Evolutionary conservation across 1,140 invertebrate genomes (phyloP).

Genomic region (Ceratoteleas bidentatus): DNA sequence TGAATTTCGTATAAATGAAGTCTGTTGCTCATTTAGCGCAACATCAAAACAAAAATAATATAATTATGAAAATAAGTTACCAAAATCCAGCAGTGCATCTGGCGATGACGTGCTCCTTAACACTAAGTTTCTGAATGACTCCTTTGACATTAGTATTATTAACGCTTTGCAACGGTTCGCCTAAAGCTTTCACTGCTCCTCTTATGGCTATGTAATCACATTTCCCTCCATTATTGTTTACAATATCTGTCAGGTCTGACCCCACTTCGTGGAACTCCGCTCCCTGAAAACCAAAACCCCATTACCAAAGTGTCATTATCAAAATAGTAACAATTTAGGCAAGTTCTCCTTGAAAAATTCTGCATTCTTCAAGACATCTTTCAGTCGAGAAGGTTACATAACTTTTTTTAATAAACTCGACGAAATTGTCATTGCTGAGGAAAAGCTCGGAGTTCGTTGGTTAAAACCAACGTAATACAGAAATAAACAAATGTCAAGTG

Average conservation of each 20-base stretch:
- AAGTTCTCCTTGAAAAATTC: no score
- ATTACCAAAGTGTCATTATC: no score
- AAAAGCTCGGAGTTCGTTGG: no score
- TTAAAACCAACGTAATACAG: no score
- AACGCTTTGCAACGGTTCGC: constrained; percentile 86
- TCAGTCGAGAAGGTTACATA: not conserved
- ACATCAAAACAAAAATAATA: no score
- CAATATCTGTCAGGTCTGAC: constrained; percentile 82
- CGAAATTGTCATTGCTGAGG: no score
- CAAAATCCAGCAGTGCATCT: constrained; percentile 89
- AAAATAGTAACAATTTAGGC: no score
- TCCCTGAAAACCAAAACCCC: constrained; percentile 73
- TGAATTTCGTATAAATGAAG: no score
- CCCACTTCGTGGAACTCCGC: constrained; percentile 86
- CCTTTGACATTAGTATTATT: constrained; percentile 86
- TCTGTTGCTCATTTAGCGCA: no score
- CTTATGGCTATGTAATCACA: constrained; percentile 87
- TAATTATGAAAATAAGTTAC: constrained; percentile 70
- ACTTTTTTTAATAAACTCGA: not conserved
- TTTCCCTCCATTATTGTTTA: constrained; percentile 83
- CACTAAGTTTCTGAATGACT: constrained; percentile 86
- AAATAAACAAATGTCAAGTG: constrained; percentile 7
- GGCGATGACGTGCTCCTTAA: constrained; percentile 89
- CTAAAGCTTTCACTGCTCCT: constrained; percentile 87
- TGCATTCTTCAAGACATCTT: no score